Percentiles rank a stretch among this genome's conserved stretches.
Evolutionary conservation across 2,888 invertebrate species (phyloP).

Genomic region (Mantis religiosa): DNA sequence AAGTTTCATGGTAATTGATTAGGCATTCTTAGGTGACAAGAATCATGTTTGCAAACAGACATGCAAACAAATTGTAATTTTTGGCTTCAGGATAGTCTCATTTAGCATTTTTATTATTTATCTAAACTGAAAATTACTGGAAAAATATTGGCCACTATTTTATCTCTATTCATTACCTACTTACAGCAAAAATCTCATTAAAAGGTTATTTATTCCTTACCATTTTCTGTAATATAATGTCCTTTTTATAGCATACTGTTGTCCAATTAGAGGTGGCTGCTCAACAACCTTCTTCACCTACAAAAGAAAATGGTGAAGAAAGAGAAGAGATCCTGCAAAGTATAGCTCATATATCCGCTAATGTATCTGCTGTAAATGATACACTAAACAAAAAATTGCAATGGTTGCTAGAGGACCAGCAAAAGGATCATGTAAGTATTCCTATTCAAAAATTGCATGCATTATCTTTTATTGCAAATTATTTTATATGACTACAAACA

Average conservation of each 20-base stretch:
- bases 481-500: no score
- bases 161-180: constrained; percentile 2
- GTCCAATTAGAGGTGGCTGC: constrained; percentile 39
- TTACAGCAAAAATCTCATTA: no score
- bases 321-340: constrained; percentile 42
- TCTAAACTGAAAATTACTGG: no score
- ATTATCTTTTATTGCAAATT: no score
- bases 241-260: constrained; percentile 38
- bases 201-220: no score
- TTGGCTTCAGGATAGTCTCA: no score
- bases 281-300: constrained; percentile 37
- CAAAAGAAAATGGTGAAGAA: constrained; percentile 42
- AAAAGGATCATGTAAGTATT: constrained; percentile 44
- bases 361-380: constrained; percentile 44
- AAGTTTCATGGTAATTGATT: no score
- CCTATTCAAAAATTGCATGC: no score
- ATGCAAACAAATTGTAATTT: no score
- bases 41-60: no score
- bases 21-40: no score
- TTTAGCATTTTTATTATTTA: no score
- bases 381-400: constrained; percentile 44
- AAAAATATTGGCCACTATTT: background rate
- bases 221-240: background rate
- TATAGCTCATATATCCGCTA: constrained; percentile 41
- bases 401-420: constrained; percentile 45